phyloP scores from a whole-genome alignment of 2,113 vertebrate genomes.

The Callithrix jacchus region DNA sequence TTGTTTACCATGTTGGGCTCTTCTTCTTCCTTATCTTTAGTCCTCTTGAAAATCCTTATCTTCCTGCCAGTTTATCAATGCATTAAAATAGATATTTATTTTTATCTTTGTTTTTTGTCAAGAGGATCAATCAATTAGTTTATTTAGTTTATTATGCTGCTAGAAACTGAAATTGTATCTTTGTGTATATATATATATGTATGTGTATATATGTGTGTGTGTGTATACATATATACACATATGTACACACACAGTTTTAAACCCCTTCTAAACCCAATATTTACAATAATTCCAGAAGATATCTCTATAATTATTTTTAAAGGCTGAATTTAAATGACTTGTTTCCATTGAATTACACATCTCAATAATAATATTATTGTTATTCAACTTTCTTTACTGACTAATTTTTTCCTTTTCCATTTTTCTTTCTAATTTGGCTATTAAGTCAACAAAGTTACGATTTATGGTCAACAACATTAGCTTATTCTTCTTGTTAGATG shows the following conservation, averaged over 20 bases:
- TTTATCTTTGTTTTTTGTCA: neutral
- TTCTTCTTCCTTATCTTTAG: neutral
- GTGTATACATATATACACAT: too few relatives aligned
- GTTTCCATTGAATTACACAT: slow-evolving; percentile 3
- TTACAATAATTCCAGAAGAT: neutral
- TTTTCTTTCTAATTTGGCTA: neutral
- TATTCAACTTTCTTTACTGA: neutral
- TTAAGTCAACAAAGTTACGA: neutral
- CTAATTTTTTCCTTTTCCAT: neutral
- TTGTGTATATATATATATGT: too few relatives aligned
- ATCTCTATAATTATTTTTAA: neutral
- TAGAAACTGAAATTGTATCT: neutral
- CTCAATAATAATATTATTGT: neutral
- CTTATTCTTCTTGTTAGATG: neutral
- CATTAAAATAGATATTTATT: neutral
- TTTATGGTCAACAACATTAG: neutral
- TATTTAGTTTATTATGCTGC: neutral
- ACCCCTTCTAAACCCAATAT: neutral
- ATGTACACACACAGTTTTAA: neutral
- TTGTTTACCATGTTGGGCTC: neutral
- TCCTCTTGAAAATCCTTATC: neutral
- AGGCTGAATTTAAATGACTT: neutral
- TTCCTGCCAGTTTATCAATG: neutral
- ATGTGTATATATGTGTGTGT: too few relatives aligned
- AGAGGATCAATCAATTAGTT: neutral